Evolutionary conservation across 30 jellyfish, hydroid and myxozoan species (phyloP), one percentile per base, ranked within the genome.

Genomic region (Aurelia aurita complex sp. Pacific): DNA sequence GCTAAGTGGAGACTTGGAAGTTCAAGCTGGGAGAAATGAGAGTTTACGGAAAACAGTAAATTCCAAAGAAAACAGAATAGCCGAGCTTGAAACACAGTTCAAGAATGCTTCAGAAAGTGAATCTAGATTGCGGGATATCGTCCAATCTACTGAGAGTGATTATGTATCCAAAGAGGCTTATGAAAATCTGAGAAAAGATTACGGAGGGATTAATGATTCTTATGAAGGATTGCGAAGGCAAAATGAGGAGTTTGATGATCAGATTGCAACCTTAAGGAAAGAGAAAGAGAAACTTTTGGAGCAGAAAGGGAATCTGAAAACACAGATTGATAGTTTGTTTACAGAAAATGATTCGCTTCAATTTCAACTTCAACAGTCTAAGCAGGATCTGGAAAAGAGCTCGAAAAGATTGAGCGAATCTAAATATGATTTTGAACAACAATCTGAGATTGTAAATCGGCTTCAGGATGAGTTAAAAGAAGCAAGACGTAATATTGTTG

Each of bases 161-260:
- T 79, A 77, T 76, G 87, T 87, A 15, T 67, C 96, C 4, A 87
- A 87, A 57, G 87, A 87, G 10, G 90, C 83, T n/a, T 87, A 75
- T 65, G 87, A 75, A 52, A 63, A 35, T 10, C 67, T 87, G 82
- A 87, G 89, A 69, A 77, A 57, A 42, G 96, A 87, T 3, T 79
- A 15, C 43, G 85, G 64, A 23, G 72, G 69, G 55, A 62, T 54
- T 17, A 51, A 29, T 35, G 87, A 78, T 7, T 51, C 17, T 67
- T 74, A 36, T 9, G 88, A 79, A 18, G 70, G 65, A 16, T 11
- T 69, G 76, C 79, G 66, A 32, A 57, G 86, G 18, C 78, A 77
- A 36, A 60, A 38, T 7, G 82, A 70, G 14, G 90, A 52, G 12
- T 42, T 33, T 18, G 17, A 12, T 8, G 82, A 74, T 8, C 87